Percentiles rank a stretch among this genome's conserved stretches.
phyloP scores from a whole-genome alignment of 64 coral and sea anemone genomes.

The Montipora sp. region DNA sequence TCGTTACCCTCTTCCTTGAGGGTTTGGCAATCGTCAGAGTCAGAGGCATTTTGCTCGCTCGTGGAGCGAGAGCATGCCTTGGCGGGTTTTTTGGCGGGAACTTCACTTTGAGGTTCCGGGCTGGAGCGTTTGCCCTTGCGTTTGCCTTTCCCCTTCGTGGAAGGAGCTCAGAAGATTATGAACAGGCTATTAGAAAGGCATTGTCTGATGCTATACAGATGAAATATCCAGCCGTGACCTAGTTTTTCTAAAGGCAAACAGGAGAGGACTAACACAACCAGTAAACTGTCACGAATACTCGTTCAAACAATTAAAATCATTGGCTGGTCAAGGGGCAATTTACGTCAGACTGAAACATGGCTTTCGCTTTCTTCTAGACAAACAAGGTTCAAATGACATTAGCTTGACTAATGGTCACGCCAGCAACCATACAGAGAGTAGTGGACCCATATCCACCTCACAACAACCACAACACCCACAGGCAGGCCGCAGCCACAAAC shows the following conservation, averaged over 20 bases:
- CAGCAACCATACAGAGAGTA: too few relatives aligned
- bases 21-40: too few relatives aligned
- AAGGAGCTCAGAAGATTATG: background rate
- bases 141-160: too few relatives aligned
- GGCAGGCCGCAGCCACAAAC: background rate
- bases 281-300: constrained; percentile 4
- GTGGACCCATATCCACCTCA: constrained; percentile 18
- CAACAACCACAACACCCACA: background rate
- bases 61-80: too few relatives aligned
- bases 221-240: constrained; percentile 53
- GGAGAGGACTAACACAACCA: background rate
- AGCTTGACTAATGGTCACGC: background rate
- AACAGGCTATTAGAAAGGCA: constrained; percentile 3
- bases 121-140: too few relatives aligned
- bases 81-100: too few relatives aligned
- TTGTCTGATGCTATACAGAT: constrained; percentile 39
- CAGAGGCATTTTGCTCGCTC: too few relatives aligned
- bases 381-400: background rate
- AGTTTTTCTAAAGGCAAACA: constrained; percentile 48
- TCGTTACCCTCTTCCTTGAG: too few relatives aligned
- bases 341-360: background rate
- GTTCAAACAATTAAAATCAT: constrained; percentile 30
- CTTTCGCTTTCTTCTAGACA: background rate
- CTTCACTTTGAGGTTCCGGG: too few relatives aligned
- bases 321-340: background rate